Evolutionary conservation across 2,888 invertebrate species (phyloP), one percentile per base, ranked within the genome.

Genomic region (Drosophila yooni): DNA sequence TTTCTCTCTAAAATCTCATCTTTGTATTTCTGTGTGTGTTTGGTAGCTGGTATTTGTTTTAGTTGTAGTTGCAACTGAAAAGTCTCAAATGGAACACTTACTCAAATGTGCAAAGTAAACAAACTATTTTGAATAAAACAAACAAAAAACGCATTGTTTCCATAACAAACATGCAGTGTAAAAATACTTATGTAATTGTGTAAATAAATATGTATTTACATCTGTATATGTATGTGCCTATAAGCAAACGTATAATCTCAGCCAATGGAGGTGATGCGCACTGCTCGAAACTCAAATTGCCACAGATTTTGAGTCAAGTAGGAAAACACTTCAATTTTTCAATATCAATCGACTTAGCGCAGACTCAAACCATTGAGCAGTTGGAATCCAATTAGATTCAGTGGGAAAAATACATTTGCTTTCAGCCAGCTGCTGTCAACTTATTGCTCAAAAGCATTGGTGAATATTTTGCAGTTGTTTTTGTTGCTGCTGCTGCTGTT

Each of bases 81-180:
- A 15, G 25, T 2, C 46, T 25, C 29, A 21, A 52, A 40, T 21
- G 18, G 11, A 18, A 40, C 27, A 51, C 33, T 46, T 65, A 65
- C 65, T 70, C 54, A 68, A 75, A 79, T 61, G 66, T 29, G 71
- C 59, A 51, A 66, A 54, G 65, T 82, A 79, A 79, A 82, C 79
- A 79, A 79, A 21, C 21, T n/a, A 59, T 46, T 46, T 46, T 46
- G 8, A 27, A 27, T 27, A 48, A 62, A 43, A 58, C 38, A 59
- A 43, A 29, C 40, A 46, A 62, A 36, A 40, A 40, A 1, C 27
- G 18, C n/a, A 38, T 57, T 40, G 31, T 18, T 57, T 57, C 18
- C 15, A 43, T 18, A 57, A 57, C 43, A 57, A 43, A 57, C 57
- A 43, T 1, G 10, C 10, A 31, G 57, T 57, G 21, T 57, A 40